Evolutionary conservation across 2,888 invertebrate species (phyloP).

Genomic region (Leptinotarsa juncta): DNA sequence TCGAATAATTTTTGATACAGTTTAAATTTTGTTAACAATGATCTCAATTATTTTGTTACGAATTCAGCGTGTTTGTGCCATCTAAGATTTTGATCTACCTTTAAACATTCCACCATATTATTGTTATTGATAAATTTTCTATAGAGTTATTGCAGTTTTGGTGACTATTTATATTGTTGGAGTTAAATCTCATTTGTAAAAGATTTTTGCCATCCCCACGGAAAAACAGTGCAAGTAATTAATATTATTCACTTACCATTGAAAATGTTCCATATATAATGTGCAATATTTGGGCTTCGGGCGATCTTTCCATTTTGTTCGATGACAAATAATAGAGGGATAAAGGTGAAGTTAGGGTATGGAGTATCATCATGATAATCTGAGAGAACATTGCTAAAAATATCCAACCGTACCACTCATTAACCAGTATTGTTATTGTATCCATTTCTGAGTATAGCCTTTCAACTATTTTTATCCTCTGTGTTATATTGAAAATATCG

Average conservation of each 20-base stretch:
- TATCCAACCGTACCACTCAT: conserved; percentile 9
- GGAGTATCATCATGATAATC: not conserved
- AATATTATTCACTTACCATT: not conserved
- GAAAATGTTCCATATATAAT: not conserved
- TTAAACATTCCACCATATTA: no score
- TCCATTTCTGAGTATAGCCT: conserved; percentile 1
- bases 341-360: not conserved
- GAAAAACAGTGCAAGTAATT: not conserved
- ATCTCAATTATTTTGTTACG: no score
- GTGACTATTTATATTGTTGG: no score
- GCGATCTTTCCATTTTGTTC: not conserved
- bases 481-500: not conserved
- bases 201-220: no score
- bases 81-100: no score
- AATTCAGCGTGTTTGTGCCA: no score
- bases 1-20: no score
- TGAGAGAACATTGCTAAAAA: not conserved
- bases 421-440: not conserved
- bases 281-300: not conserved
- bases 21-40: no score
- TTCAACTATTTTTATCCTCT: not conserved
- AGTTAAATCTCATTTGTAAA: no score
- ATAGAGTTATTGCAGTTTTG: no score
- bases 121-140: no score
- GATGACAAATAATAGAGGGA: not conserved